Conservation (phyloP, 2,113 vertebrate genomes). For the Xyrauchen texanus region DNA sequence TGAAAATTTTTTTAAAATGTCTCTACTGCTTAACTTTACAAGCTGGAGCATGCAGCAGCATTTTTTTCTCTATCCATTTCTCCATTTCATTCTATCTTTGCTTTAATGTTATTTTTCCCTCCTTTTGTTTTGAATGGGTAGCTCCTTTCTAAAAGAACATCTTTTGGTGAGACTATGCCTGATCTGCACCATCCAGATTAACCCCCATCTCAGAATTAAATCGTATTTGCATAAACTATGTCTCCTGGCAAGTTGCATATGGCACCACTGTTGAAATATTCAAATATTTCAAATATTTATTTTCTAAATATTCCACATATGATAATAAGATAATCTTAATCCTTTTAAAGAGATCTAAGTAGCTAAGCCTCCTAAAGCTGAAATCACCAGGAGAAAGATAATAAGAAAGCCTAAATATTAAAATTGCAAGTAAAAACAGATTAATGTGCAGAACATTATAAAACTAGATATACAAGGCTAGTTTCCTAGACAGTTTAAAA, state of each 20-base stretch:
- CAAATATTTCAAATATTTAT: no score
- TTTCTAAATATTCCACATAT: background rate
- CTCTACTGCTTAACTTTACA: background rate
- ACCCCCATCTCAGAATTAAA: slow-evolving; percentile 18
- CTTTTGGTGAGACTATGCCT: background rate
- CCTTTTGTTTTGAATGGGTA: background rate
- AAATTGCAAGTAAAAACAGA: background rate
- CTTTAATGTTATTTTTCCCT: background rate
- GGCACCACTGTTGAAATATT: background rate
- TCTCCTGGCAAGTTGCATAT: background rate
- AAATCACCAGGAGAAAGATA: slow-evolving; percentile 21
- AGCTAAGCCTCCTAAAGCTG: slow-evolving; percentile 18
- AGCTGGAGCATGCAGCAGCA: background rate
- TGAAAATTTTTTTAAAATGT: no score
- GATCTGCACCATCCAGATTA: background rate
- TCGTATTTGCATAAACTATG: background rate
- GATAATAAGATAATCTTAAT: slow-evolving; percentile 30
- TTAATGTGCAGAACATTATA: background rate
- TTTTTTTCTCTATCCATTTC: background rate
- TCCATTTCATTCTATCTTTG: background rate
- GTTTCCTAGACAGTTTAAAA: background rate
- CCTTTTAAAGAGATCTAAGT: slow-evolving; percentile 36
- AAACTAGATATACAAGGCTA: background rate
- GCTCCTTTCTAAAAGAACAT: background rate
- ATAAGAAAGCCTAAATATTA: background rate